Evolutionary conservation across 2,113 vertebrate species (phyloP).

Genomic region (Donacobius atricapilla): DNA sequence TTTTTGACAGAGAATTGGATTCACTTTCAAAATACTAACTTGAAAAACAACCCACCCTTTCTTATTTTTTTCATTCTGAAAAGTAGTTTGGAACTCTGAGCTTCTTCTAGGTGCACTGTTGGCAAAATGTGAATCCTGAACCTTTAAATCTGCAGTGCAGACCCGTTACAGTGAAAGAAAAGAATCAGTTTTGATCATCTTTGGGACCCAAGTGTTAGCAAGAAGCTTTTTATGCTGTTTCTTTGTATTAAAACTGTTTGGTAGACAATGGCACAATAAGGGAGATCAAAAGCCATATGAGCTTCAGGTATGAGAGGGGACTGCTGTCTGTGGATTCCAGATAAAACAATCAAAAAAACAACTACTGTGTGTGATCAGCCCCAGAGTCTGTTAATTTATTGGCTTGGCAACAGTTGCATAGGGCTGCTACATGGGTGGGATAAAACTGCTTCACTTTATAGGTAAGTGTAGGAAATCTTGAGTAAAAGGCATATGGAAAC

Average conservation of each 20-base stretch:
- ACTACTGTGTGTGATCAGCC: not conserved
- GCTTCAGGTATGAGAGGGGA: not conserved
- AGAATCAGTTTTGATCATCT: not conserved
- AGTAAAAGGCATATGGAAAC: not conserved
- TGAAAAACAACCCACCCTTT: not conserved
- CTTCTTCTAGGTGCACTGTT: not conserved
- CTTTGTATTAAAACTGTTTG: not conserved
- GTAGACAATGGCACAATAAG: not conserved
- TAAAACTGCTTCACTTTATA: not conserved
- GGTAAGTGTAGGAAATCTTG: not conserved
- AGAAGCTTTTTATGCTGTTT: not conserved
- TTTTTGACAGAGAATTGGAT: not conserved
- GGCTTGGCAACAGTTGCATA: not conserved
- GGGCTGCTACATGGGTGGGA: not conserved
- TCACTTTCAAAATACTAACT: not conserved
- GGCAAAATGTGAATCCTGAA: not conserved
- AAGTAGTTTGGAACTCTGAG: not conserved
- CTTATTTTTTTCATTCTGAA: not conserved
- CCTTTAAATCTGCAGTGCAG: not conserved
- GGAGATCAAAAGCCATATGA: accelerated
- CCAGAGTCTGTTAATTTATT: not conserved
- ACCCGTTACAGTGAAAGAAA: not conserved
- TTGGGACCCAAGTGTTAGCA: not conserved
- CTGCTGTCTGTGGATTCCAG: not conserved
- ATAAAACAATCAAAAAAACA: not conserved